Conservation (phyloP, 2,113 vertebrate species). For the Acrocephalus kingi region DNA sequence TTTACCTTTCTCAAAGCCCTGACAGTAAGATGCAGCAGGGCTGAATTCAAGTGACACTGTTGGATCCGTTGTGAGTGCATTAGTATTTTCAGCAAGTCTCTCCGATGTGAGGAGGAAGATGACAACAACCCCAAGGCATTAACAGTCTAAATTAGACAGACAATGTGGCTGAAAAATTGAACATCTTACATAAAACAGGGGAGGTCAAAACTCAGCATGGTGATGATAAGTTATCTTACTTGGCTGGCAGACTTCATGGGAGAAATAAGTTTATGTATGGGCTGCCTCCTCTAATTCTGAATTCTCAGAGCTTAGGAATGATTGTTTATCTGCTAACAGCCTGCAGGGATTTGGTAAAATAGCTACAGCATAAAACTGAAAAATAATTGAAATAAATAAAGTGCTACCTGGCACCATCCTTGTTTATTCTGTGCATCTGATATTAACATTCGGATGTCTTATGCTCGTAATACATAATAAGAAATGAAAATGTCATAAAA, state of each 20-base stretch:
- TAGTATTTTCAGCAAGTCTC: background rate
- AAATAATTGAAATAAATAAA: slow-evolving; percentile 69
- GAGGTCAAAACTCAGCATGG: slow-evolving; percentile 1
- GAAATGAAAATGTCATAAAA: slow-evolving; percentile 66
- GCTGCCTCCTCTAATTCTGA: slow-evolving; percentile 15
- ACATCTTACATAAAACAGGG: slow-evolving; percentile 7
- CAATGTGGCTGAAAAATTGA: background rate
- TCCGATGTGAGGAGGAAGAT: background rate
- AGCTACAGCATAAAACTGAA: slow-evolving; percentile 55
- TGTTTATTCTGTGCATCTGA: slow-evolving; percentile 44
- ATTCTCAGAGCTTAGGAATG: slow-evolving; percentile 23
- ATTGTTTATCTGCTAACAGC: slow-evolving; percentile 47
- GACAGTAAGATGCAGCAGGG: background rate
- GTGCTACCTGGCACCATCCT: slow-evolving; percentile 37
- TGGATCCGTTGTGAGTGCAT: background rate
- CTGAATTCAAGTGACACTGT: background rate
- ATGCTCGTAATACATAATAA: slow-evolving; percentile 45
- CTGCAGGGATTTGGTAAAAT: slow-evolving; percentile 44
- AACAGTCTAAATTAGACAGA: slow-evolving; percentile 24
- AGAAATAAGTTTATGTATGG: slow-evolving; percentile 27
- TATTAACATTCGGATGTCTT: slow-evolving; percentile 59
- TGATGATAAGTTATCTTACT: background rate
- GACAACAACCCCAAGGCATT: background rate
- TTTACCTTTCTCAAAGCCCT: background rate
- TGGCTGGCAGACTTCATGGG: background rate